Conservation (phyloP, 2,113 vertebrate genomes). For the Carettochelys insculpta region DNA sequence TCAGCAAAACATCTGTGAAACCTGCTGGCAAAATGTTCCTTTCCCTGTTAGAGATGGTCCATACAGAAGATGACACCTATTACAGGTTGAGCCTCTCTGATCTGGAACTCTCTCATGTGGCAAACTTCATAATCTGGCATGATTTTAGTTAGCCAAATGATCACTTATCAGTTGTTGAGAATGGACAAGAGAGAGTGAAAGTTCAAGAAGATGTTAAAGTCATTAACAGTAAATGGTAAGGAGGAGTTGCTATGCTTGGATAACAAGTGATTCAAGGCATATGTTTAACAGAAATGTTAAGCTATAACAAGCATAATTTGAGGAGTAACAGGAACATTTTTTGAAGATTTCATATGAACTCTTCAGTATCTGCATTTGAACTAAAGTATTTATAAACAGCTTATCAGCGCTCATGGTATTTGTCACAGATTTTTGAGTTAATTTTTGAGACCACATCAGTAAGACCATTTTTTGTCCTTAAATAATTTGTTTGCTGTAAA, state of each 20-base stretch:
- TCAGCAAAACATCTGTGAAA: no score
- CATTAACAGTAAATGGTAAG: slow-evolving; percentile 98
- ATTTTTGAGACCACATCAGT: slow-evolving; percentile 84
- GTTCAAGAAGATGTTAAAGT: slow-evolving; percentile 97
- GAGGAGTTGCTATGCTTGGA: slow-evolving; percentile 94
- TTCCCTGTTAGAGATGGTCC: no score
- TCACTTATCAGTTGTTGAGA: no score
- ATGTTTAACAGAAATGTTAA: slow-evolving; percentile 80
- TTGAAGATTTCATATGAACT: slow-evolving; percentile 83
- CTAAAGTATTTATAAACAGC: slow-evolving; percentile 80
- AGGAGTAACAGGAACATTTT: slow-evolving; percentile 81
- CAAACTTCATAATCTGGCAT: no score
- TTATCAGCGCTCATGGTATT: slow-evolving; percentile 75
- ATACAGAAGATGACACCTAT: no score
- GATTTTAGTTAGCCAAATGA: no score
- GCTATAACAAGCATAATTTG: slow-evolving; percentile 77
- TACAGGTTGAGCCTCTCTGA: no score
- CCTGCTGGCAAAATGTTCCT: no score
- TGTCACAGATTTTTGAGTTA: slow-evolving; percentile 87
- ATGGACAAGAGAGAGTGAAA: slow-evolving; percentile 91
- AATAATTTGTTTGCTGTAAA: slow-evolving; percentile 82
- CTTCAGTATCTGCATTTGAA: slow-evolving; percentile 80
- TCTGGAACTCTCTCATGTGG: no score
- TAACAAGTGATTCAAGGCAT: slow-evolving; percentile 88
- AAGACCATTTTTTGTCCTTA: slow-evolving; percentile 81